Evolutionary conservation across 2,797 vertebrate genomes (phyloP).

Genomic region (Ctenopoma kingsleyae): DNA sequence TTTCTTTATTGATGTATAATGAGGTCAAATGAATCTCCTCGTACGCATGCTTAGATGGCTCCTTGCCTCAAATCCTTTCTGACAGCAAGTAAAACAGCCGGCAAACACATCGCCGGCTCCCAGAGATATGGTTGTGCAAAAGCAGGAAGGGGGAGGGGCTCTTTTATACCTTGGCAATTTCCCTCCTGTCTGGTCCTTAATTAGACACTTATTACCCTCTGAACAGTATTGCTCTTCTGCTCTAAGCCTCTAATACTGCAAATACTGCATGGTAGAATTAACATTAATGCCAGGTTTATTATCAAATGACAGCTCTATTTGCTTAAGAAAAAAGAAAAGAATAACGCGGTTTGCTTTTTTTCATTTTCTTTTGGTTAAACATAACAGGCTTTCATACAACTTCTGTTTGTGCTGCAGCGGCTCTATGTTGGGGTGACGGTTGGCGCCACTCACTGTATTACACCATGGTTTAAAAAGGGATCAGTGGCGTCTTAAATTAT

Average conservation of each 20-base stretch:
- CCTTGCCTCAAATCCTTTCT: constrained; percentile 94
- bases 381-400: constrained; percentile 11
- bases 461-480: constrained; percentile 17
- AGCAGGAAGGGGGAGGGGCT: constrained; percentile 11
- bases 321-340: constrained; percentile 21
- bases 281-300: constrained; percentile 69
- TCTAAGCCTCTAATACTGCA: constrained; percentile 69
- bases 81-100: constrained; percentile 97
- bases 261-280: constrained; percentile 68
- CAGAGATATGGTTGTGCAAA: constrained; percentile 83
- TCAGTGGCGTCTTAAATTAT: constrained; percentile 80
- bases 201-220: constrained; percentile 81
- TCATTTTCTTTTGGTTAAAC: constrained; percentile 1
- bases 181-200: constrained; percentile 77
- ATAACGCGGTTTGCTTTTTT: constrained; percentile 1
- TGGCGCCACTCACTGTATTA: constrained; percentile 18
- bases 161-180: constrained; percentile 76
- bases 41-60: constrained; percentile 97
- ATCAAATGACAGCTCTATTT: constrained; percentile 72
- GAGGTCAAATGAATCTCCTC: constrained; percentile 99
- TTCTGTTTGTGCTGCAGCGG: background rate
- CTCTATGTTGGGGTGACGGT: background rate
- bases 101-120: constrained; percentile 93
- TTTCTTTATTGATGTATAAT: constrained; percentile 99
- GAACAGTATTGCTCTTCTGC: constrained; percentile 65